These are phyloP conservation scores for Balaeniceps rex DNA, from an alignment of 2,113 vertebrate genomes.

Conservation along the genomic window DNA sequence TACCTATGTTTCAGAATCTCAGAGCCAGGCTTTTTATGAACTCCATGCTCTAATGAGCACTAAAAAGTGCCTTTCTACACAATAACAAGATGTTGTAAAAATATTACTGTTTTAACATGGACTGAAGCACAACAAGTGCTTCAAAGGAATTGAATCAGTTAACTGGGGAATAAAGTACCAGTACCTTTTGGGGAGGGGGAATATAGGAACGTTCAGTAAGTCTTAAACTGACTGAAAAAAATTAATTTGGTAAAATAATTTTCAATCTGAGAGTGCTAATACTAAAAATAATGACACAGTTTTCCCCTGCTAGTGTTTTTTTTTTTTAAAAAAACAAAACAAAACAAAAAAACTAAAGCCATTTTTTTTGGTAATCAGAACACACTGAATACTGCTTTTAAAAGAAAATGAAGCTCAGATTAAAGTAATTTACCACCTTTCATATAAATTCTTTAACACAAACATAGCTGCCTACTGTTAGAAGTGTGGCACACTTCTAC, in stretches of 20 bases:
- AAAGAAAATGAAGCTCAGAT: slow-evolving; percentile 34
- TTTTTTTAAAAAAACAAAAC: background rate
- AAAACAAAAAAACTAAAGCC: background rate
- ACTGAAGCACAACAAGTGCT: slow-evolving; percentile 59
- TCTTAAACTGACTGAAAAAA: slow-evolving; percentile 4
- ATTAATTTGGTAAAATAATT: slow-evolving; percentile 1
- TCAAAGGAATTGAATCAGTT: slow-evolving; percentile 11
- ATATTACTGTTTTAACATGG: slow-evolving; percentile 10
- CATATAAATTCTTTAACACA: slow-evolving; percentile 16
- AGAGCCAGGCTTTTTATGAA: background rate
- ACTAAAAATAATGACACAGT: background rate
- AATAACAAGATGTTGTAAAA: slow-evolving; percentile 45
- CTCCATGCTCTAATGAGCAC: background rate
- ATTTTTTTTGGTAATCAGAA: background rate
- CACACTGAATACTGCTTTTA: background rate
- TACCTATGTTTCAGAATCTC: background rate
- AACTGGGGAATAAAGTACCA: slow-evolving; percentile 9
- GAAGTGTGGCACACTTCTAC: background rate
- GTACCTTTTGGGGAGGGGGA: background rate
- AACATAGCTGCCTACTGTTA: background rate
- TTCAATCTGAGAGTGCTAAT: background rate
- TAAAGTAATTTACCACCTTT: background rate
- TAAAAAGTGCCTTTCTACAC: slow-evolving; percentile 26
- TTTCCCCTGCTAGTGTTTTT: background rate
- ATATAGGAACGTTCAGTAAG: slow-evolving; percentile 33